Evolutionary conservation across 2,888 invertebrate species (phyloP).

Genomic region (Stomorhina lunata): DNA sequence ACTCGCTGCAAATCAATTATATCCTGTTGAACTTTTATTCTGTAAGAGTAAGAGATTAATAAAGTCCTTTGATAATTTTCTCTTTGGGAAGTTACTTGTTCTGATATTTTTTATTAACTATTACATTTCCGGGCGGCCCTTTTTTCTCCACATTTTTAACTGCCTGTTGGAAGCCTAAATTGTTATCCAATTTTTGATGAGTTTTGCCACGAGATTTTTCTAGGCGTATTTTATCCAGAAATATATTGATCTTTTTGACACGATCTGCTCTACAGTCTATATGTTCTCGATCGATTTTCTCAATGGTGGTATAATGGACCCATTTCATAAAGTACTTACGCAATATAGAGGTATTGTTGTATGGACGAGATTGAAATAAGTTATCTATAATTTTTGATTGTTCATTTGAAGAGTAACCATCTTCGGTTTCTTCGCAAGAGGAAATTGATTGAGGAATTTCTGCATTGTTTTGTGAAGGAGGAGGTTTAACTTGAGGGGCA

Average conservation of each 20-base stretch:
- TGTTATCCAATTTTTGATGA: constrained; percentile 27
- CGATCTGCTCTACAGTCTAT: constrained; percentile 71
- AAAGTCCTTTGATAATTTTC: not conserved
- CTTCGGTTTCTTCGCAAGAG: constrained; percentile 6
- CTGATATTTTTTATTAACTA: constrained; percentile 76
- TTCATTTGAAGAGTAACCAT: constrained; percentile 69
- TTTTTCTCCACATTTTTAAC: constrained; percentile 14
- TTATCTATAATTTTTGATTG: constrained; percentile 75
- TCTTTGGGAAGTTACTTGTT: constrained; percentile 74
- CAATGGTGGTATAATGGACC: constrained; percentile 78
- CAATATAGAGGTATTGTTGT: constrained; percentile 68
- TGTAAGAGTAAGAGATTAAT: constrained; percentile 71
- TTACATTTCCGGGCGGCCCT: constrained; percentile 12
- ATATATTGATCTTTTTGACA: constrained; percentile 77
- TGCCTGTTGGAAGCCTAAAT: constrained; percentile 1
- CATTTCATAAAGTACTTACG: constrained; percentile 77
- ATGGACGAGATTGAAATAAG: constrained; percentile 71
- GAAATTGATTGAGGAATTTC: not conserved
- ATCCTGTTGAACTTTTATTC: constrained; percentile 86
- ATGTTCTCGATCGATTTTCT: constrained; percentile 77
- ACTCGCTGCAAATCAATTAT: constrained; percentile 87
- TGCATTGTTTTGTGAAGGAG: not conserved
- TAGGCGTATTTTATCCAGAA: constrained; percentile 77
- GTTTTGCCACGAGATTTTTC: constrained; percentile 72
- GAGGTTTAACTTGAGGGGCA: not conserved